Evolutionary conservation across 2,888 invertebrate genomes (phyloP).

Genomic region (Sylvicola cinctus): DNA sequence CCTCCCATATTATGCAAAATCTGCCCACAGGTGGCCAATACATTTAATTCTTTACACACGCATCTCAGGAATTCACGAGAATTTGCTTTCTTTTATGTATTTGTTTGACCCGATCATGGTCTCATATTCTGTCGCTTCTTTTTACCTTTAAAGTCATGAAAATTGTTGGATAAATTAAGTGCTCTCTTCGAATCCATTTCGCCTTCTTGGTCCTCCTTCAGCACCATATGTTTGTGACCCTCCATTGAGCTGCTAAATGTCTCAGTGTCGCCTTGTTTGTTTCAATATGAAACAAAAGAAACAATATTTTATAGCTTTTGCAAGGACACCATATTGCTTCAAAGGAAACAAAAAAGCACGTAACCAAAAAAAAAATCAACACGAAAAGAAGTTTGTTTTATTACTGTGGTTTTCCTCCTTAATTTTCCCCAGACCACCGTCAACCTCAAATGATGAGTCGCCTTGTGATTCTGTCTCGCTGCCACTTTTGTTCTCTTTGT

Average conservation of each 20-base stretch:
- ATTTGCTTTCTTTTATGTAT: too few species aligned
- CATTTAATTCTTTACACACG: too few species aligned
- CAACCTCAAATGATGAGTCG: constrained; percentile 24
- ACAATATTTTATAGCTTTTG: too few species aligned
- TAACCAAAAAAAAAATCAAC: not conserved
- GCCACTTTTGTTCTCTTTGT: constrained; percentile 28
- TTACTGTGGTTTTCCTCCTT: constrained; percentile 40
- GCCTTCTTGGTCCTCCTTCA: constrained; percentile 4
- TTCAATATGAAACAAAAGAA: too few species aligned
- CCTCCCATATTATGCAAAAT: too few species aligned
- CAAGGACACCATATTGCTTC: too few species aligned
- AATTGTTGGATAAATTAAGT: constrained; percentile 4
- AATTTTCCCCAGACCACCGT: constrained; percentile 31
- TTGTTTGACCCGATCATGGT: too few species aligned
- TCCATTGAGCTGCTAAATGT: constrained; percentile 5
- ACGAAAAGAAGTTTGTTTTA: constrained; percentile 11
- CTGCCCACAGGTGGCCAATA: too few species aligned
- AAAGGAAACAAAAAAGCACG: not conserved
- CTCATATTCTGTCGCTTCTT: too few species aligned
- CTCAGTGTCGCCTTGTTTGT: constrained; percentile 4
- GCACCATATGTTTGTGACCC: constrained; percentile 1
- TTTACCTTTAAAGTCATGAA: constrained; percentile 5
- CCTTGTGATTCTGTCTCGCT: constrained; percentile 28
- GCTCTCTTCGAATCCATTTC: constrained; percentile 3
- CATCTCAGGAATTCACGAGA: too few species aligned